Evolutionary conservation across 1,140 invertebrate species (phyloP).

Genomic region (Drosophila suzukii): DNA sequence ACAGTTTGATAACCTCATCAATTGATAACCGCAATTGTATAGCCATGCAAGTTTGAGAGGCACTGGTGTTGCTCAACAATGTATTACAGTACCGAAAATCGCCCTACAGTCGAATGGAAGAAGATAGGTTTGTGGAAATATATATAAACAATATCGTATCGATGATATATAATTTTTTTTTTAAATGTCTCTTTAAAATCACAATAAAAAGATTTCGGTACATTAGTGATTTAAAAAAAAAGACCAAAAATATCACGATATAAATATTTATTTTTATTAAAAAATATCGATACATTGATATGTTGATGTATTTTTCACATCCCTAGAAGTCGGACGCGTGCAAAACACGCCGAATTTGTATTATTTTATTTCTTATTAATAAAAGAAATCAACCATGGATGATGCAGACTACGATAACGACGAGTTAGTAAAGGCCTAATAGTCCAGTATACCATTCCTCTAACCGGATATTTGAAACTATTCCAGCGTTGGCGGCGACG

Average conservation of each 20-base stretch:
- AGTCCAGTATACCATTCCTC: background rate
- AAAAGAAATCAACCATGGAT: constrained; percentile 86
- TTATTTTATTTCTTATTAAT: constrained; percentile 5
- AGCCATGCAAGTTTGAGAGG: background rate
- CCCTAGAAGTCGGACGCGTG: constrained; percentile 1
- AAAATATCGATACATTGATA: no score
- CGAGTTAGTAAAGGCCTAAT: constrained; percentile 86
- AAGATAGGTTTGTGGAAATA: background rate
- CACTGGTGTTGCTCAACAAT: background rate
- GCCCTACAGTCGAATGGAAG: background rate
- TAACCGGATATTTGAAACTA: background rate
- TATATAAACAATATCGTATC: no score
- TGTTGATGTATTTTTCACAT: no score
- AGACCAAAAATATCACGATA: no score
- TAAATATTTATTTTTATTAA: no score
- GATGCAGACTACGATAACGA: constrained; percentile 91
- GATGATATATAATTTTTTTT: no score
- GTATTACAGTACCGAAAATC: background rate
- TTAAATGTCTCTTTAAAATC: no score
- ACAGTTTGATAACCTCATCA: background rate
- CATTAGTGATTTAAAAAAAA: no score
- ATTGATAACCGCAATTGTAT: background rate
- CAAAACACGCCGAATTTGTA: constrained; percentile 41
- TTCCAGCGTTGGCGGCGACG: constrained; percentile 89
- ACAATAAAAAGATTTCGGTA: no score